Evolutionary conservation across 2,113 vertebrate species (phyloP), one percentile per base, ranked within the genome.

Genomic region (Apus apus): DNA sequence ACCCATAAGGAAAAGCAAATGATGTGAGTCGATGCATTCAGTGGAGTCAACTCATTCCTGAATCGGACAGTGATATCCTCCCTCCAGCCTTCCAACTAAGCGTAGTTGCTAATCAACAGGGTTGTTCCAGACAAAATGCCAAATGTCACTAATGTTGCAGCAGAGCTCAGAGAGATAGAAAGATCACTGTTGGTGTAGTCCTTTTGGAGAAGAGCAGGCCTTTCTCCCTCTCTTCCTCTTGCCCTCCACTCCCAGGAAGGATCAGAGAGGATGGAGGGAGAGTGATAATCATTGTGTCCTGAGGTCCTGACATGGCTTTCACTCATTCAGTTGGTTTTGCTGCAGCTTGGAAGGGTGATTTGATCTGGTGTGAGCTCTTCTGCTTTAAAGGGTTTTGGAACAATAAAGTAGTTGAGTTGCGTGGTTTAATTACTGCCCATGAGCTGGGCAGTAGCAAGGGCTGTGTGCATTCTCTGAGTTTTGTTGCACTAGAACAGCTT

Each of bases 71-170:
- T 25, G 92, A 91, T 94, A 87, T 26, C 72, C 84, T 88, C 77
- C 62, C 72, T 67, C 68, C 43, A 80, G 61, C 87, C 58, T 93
- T 90, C 92, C 95, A 94, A 3, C 64, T 87, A 45, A 74, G 94
- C 75, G 12, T 54, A 87, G 87, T 27, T 73, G n/a, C 92, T 93
- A 75, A 93, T 95, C 94, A 88, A 80, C 91, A 72, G 76, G 51
- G 29, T 71, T 34, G 70, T 94, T 91, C 93, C 94, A 95, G 91
- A 92, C 93, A 90, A 93, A 96, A 97, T 96, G 95, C 95, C 95
- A 97, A 95, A 95, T 95, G 95, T 95, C 94, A 91, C 88, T 90
- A 71, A 57, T 64, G 91, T 89, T 90, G 79, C 73, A 66, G 19
- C 0, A 2, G 64, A 73, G 93, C 87, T 93, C 67, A 50, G 75